phyloP scores from a whole-genome alignment of 2,888 invertebrate species.

The Drosophila vallismaia region DNA sequence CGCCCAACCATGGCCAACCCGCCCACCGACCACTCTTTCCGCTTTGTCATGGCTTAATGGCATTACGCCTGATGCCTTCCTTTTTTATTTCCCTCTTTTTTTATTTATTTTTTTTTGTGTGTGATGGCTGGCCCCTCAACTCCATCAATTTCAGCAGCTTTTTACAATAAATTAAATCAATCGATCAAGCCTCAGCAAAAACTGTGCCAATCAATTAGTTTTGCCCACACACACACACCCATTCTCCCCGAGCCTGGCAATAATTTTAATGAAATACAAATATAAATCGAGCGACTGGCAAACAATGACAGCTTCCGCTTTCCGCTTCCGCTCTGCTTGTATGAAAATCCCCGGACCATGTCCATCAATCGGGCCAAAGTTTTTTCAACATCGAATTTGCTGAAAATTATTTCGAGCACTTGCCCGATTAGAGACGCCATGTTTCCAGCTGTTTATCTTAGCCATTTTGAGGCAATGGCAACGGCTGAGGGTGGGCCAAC shows the following conservation, averaged over 20 bases:
- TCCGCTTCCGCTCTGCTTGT: slow-evolving; percentile 1
- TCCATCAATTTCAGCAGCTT: slow-evolving; percentile 76
- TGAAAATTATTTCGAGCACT: slow-evolving; percentile 71
- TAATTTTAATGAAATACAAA: slow-evolving; percentile 79
- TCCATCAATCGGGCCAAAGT: slow-evolving; percentile 65
- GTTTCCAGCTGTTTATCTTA: slow-evolving; percentile 53
- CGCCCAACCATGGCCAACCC: not conserved
- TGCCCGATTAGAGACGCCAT: slow-evolving; percentile 69
- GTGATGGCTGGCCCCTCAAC: slow-evolving; percentile 33
- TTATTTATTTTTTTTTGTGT: slow-evolving; percentile 3
- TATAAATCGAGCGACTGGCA: slow-evolving; percentile 68
- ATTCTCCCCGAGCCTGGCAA: slow-evolving; percentile 32
- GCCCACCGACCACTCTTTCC: slow-evolving; percentile 25
- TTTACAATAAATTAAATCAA: slow-evolving; percentile 76
- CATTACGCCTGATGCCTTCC: slow-evolving; percentile 66
- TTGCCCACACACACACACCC: slow-evolving; percentile 11
- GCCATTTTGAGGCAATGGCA: slow-evolving; percentile 59
- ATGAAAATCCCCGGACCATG: slow-evolving; percentile 13
- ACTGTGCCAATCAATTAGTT: slow-evolving; percentile 77
- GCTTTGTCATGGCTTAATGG: slow-evolving; percentile 68
- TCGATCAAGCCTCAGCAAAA: slow-evolving; percentile 71
- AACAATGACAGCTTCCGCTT: slow-evolving; percentile 61
- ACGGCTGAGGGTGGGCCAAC: not conserved
- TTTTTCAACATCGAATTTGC: slow-evolving; percentile 55
- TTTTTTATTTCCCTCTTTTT: slow-evolving; percentile 6